Conservation (phyloP, 2,888 invertebrate species). For the Sinotaia quadrata region DNA sequence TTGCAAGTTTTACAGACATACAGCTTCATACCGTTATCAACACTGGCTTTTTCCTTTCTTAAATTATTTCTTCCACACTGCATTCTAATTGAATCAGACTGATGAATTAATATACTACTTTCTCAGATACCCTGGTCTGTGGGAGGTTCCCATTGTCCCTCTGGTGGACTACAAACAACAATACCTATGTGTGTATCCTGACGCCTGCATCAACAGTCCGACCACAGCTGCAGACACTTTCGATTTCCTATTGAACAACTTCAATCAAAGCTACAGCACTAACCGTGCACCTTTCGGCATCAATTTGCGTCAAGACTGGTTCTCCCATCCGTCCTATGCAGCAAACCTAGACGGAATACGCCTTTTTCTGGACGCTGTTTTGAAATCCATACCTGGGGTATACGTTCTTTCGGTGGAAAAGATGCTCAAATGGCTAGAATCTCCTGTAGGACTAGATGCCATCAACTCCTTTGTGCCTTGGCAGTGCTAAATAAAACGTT, state of each 20-base stretch:
- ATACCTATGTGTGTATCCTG: conserved; percentile 57
- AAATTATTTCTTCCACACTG: too few species aligned
- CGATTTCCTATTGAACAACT: conserved; percentile 80
- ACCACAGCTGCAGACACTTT: conserved; percentile 49
- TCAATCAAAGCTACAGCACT: conserved; percentile 78
- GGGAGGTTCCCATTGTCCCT: conserved; percentile 76
- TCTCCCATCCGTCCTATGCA: conserved; percentile 69
- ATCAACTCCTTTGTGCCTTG: conserved; percentile 45
- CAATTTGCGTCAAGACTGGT: conserved; percentile 87
- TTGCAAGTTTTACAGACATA: too few species aligned
- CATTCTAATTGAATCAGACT: too few species aligned
- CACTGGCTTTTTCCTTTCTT: too few species aligned
- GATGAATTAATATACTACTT: background rate
- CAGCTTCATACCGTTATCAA: too few species aligned
- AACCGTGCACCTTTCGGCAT: conserved; percentile 85
- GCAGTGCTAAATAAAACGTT: too few species aligned
- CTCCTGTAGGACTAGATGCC: conserved; percentile 46
- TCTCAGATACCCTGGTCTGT: conserved; percentile 75
- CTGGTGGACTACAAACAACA: conserved; percentile 47
- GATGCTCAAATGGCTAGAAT: conserved; percentile 55
- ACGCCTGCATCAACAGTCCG: conserved; percentile 55
- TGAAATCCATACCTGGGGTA: conserved; percentile 40
- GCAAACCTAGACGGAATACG: conserved; percentile 49
- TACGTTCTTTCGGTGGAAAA: conserved; percentile 51
- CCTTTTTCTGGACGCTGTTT: conserved; percentile 30